phyloP scores from a whole-genome alignment of 2,888 invertebrate genomes.

The Drosophila basisetae region DNA sequence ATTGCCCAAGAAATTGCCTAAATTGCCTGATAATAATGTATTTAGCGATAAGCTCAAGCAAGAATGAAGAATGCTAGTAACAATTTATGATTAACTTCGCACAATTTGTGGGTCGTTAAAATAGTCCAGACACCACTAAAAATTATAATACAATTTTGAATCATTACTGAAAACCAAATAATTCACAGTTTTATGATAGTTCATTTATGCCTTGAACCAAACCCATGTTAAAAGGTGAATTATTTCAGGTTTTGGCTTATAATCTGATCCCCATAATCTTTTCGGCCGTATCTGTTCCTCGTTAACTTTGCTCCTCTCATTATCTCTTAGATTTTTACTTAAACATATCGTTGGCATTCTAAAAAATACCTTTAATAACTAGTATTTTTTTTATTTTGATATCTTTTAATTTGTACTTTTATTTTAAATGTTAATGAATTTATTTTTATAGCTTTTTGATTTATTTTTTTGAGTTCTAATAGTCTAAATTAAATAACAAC shows the following conservation, averaged over 20 bases:
- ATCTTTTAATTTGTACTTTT: not conserved
- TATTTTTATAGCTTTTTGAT: not conserved
- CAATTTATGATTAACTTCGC: not conserved
- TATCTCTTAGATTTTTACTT: not conserved
- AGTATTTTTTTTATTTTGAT: not conserved
- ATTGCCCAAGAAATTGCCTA: conserved; percentile 27
- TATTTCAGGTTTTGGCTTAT: not conserved
- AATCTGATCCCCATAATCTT: not conserved
- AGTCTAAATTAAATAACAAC: not conserved
- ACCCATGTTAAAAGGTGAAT: not conserved
- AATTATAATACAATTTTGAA: not conserved
- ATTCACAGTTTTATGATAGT: not conserved
- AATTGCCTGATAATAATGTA: conserved; percentile 41
- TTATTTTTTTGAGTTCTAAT: not conserved
- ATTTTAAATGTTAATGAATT: not conserved
- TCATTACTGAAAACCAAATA: not conserved
- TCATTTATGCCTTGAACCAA: not conserved
- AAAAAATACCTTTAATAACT: not conserved
- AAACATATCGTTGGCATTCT: not conserved
- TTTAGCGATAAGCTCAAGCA: conserved; percentile 34
- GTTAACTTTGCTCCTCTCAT: not conserved
- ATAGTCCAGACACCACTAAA: not conserved
- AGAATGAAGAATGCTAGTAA: not conserved
- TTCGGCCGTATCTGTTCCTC: not conserved
- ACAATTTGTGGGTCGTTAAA: not conserved